phyloP scores from a whole-genome alignment of 2,113 vertebrate species.

The Colossoma macropomum region DNA sequence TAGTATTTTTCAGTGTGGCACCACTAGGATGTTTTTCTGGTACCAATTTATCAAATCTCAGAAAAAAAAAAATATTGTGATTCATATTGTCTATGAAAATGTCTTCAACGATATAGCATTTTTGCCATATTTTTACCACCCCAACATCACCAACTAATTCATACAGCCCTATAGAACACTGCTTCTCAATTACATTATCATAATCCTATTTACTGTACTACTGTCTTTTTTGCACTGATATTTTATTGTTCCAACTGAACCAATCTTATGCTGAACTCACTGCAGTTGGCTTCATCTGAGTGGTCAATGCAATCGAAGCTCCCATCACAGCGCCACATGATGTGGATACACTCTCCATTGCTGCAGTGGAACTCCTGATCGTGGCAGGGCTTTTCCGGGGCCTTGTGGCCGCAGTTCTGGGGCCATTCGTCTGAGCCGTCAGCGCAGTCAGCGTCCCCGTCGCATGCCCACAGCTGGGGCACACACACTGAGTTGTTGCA shows the following conservation, averaged over 20 bases:
- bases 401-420: slow-evolving; percentile 60
- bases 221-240: background rate
- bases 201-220: too few relatives aligned
- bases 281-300: slow-evolving; percentile 85
- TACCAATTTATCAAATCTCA: too few relatives aligned
- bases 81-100: too few relatives aligned
- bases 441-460: slow-evolving; percentile 79
- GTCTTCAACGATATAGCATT: too few relatives aligned
- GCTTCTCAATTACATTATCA: too few relatives aligned
- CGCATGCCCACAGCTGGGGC: slow-evolving; percentile 79
- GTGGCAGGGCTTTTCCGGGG: slow-evolving; percentile 54
- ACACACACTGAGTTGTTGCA: slow-evolving; percentile 82
- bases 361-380: slow-evolving; percentile 79
- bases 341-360: slow-evolving; percentile 79
- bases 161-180: too few relatives aligned
- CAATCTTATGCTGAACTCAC: slow-evolving; percentile 68
- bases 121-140: too few relatives aligned
- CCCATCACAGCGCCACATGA: slow-evolving; percentile 82
- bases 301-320: slow-evolving; percentile 78
- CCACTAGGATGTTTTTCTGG: too few relatives aligned
- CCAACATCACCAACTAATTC: too few relatives aligned
- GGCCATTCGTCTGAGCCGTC: slow-evolving; percentile 87
- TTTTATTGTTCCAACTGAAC: background rate
- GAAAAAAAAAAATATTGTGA: too few relatives aligned
- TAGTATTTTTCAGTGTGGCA: too few relatives aligned